phyloP scores from a whole-genome alignment of 2,113 vertebrate genomes.

The Engystomops pustulosus region DNA sequence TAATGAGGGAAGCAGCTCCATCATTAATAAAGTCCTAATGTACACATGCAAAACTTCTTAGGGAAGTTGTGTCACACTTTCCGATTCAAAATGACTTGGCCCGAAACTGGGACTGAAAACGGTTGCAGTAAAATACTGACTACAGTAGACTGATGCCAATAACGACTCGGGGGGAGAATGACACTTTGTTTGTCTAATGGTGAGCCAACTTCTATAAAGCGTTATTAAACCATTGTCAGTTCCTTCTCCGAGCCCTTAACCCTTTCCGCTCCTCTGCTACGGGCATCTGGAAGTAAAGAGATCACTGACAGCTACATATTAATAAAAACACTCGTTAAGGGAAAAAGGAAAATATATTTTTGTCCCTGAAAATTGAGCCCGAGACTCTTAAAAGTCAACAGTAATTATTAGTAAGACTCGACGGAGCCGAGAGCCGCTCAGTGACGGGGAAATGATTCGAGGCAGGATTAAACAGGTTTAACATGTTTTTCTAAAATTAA shows the following conservation, averaged over 20 bases:
- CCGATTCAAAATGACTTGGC: slow-evolving; percentile 71
- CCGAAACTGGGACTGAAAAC: slow-evolving; percentile 64
- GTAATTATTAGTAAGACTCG: slow-evolving; percentile 19
- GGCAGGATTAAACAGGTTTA: slow-evolving; percentile 47
- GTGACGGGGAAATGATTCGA: slow-evolving; percentile 1
- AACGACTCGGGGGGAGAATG: slow-evolving; percentile 64
- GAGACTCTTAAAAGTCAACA: background rate
- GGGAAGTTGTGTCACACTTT: slow-evolving; percentile 69
- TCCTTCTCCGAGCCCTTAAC: slow-evolving; percentile 45
- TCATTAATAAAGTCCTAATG: slow-evolving; percentile 45
- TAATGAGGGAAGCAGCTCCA: slow-evolving; percentile 47
- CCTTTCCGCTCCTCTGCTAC: background rate
- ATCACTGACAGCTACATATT: background rate
- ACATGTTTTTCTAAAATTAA: slow-evolving; percentile 29
- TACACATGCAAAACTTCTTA: slow-evolving; percentile 61
- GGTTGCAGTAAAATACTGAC: slow-evolving; percentile 67
- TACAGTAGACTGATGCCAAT: slow-evolving; percentile 68
- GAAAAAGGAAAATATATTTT: slow-evolving; percentile 24
- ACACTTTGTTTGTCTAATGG: slow-evolving; percentile 66
- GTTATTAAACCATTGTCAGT: slow-evolving; percentile 71
- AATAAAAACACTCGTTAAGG: background rate
- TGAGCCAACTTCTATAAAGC: slow-evolving; percentile 70
- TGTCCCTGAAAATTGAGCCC: background rate
- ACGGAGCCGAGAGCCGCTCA: background rate
- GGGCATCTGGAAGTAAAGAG: background rate